A percentile compares a stretch with the other conserved stretches of the same genome.
phyloP scores from a whole-genome alignment of 2,113 vertebrate genomes.

The Cephalopterus ornatus region DNA sequence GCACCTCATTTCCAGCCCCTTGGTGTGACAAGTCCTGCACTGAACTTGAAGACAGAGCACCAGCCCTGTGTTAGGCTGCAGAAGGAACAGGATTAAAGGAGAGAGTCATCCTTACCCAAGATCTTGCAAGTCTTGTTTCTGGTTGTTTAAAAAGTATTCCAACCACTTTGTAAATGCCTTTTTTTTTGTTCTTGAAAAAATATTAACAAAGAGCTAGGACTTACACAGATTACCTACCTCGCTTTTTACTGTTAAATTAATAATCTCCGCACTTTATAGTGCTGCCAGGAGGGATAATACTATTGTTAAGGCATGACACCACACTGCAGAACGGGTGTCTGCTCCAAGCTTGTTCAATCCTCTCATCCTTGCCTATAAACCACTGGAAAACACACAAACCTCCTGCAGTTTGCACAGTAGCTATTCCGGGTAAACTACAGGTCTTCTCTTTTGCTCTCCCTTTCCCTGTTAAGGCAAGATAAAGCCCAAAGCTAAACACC shows the following conservation, averaged over 20 bases:
- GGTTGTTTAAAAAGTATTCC: not conserved
- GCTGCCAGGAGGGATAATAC: not conserved
- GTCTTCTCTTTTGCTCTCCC: not conserved
- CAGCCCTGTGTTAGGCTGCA: not conserved
- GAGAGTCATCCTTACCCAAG: not conserved
- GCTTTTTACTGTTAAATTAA: not conserved
- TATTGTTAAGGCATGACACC: not conserved
- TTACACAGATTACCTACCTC: not conserved
- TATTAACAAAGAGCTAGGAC: not conserved
- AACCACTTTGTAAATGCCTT: not conserved
- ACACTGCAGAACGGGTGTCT: not conserved
- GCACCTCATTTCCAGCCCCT: not conserved
- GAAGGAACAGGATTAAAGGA: slow-evolving; percentile 7
- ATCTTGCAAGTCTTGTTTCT: not conserved
- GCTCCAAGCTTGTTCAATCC: not conserved
- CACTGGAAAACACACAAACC: not conserved
- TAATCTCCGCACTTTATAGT: not conserved
- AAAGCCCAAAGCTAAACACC: not conserved
- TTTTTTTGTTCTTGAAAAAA: not conserved
- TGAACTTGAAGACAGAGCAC: not conserved
- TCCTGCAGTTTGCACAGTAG: not conserved
- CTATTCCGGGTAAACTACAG: not conserved
- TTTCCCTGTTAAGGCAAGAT: not conserved
- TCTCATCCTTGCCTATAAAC: not conserved
- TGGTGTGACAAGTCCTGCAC: accelerated